Evolutionary conservation across 2,888 invertebrate genomes (phyloP).

Genomic region (Lithophane leautieri): DNA sequence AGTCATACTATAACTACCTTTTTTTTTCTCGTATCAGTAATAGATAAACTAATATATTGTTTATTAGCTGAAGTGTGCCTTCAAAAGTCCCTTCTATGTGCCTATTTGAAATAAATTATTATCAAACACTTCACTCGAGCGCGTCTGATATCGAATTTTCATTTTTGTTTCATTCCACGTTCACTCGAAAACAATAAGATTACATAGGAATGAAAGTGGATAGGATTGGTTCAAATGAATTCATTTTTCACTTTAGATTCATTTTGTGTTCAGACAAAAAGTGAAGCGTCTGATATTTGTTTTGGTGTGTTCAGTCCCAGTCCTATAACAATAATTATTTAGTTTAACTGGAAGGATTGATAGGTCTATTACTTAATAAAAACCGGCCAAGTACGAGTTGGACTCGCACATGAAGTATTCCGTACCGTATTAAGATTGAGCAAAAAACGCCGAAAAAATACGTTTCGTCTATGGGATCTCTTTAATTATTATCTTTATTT

Average conservation of each 20-base stretch:
- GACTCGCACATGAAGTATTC: no score
- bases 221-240: no score
- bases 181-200: background rate
- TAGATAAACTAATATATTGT: background rate
- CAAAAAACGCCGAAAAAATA: no score
- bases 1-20: background rate
- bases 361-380: background rate
- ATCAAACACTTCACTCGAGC: background rate
- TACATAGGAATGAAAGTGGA: background rate
- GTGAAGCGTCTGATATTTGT: background rate
- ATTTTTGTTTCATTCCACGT: background rate
- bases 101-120: no score
- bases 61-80: no score
- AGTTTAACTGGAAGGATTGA: background rate
- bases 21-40: background rate
- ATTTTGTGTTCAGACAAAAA: background rate
- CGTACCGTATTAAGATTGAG: no score
- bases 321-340: background rate
- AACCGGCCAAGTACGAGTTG: no score
- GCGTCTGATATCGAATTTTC: background rate
- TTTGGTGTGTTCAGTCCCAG: background rate
- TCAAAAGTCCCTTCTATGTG: no score
- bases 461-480: no score
- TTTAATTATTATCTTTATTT: no score
- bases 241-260: background rate